A percentile compares a stretch with the other conserved stretches of the same genome.
These are phyloP conservation scores for Pipistrellus nathusii DNA, from an alignment of 2,797 vertebrate genomes.

Conservation along the genomic window DNA sequence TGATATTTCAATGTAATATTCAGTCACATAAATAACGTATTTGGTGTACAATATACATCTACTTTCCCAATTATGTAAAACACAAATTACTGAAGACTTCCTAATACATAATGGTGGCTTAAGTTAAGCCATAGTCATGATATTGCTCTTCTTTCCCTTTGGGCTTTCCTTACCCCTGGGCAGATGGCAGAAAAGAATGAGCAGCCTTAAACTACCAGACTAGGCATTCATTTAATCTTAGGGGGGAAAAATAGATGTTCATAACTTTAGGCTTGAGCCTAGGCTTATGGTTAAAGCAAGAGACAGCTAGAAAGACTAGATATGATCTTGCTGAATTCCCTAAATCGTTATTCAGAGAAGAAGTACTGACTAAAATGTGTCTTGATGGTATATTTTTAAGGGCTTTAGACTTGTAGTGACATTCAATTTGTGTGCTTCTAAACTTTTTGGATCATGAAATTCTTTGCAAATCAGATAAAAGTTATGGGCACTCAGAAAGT, in stretches of 20 bases:
- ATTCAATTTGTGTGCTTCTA: slow-evolving; percentile 50
- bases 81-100: not conserved
- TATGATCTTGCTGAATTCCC: slow-evolving; percentile 8
- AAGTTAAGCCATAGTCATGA: slow-evolving; percentile 28
- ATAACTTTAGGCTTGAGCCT: slow-evolving; percentile 1
- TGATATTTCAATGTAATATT: not conserved
- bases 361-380: slow-evolving; percentile 49
- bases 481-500: slow-evolving; percentile 35
- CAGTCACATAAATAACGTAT: not conserved
- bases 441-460: slow-evolving; percentile 60
- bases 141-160: not conserved
- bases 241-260: not conserved
- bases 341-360: slow-evolving; percentile 64
- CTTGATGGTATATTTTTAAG: slow-evolving; percentile 24
- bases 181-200: slow-evolving; percentile 15
- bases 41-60: not conserved
- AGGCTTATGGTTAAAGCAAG: slow-evolving; percentile 41
- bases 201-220: slow-evolving; percentile 25
- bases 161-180: not conserved
- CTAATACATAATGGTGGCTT: slow-evolving; percentile 43
- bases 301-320: not conserved
- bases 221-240: not conserved
- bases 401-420: slow-evolving; percentile 38
- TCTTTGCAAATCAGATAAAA: slow-evolving; percentile 55
- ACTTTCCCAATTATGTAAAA: slow-evolving; percentile 38